Evolutionary conservation across 2,797 vertebrate species (phyloP), one percentile per base, ranked within the genome.

Genomic region (Sebastes melanostomus): DNA sequence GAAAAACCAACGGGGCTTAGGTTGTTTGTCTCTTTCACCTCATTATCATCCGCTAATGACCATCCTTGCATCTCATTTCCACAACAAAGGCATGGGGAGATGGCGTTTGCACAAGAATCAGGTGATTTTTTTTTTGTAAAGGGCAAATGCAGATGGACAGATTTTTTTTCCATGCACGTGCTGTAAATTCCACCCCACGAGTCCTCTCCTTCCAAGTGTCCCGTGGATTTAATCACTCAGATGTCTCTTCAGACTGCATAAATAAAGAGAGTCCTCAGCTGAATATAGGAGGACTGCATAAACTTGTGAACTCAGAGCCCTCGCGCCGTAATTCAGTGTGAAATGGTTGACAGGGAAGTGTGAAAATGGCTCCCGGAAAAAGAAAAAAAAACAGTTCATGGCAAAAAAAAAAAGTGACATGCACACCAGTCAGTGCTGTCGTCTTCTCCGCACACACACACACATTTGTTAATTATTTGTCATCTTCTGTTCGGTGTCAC

Each of bases 21-120:
- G 93, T 92, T 95, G 94, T 95, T 96, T 95, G 93, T 95, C 93
- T 93, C 84, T 87, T 92, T 94, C 93, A 93, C 94, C 94, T 96
- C 94, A 95, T 96, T 95, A 96, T 93, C 94, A 94, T 95, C 88
- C 36, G 59, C 94, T 96, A 96, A 96, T 94, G 95, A 94, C 93
- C 88, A 82, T 69, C 89, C 91, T 91, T 92, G 93, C 94, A 95
- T 95, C 93, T 95, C 88, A 96, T 96, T 95, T 95, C 80, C 91
- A 94, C 91, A 89, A 92, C 92, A 94, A 94, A 94, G 91, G 68
- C 68, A 54, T 1, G 59, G 73, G 75, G 70, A 89, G 74, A 83
- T 74, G 66, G 72, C 77, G 72, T 92, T 85, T 89, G 86, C 82
- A 84, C 79, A 75, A 78, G 86, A 87, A 86, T 90, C 88, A 81